Evolutionary conservation across 2,113 vertebrate genomes (phyloP).

Genomic region (Heliornis fulica): DNA sequence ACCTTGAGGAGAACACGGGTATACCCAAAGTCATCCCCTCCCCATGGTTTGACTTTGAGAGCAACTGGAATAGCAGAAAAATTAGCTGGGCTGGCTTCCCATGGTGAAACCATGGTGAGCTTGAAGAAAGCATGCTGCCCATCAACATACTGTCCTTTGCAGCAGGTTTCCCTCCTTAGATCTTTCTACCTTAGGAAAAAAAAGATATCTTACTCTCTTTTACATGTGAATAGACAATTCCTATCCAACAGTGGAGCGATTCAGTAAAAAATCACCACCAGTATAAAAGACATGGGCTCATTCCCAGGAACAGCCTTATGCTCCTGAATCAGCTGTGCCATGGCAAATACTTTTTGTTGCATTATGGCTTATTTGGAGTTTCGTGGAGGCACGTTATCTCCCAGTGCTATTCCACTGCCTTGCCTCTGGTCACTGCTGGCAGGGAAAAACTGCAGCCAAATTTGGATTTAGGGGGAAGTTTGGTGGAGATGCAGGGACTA

Average conservation of each 20-base stretch:
- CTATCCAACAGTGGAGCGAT: not conserved
- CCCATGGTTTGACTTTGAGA: not conserved
- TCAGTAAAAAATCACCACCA: not conserved
- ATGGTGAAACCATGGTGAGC: not conserved
- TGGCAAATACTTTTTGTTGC: not conserved
- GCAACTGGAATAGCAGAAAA: not conserved
- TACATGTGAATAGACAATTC: not conserved
- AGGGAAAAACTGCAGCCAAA: not conserved
- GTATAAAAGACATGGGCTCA: not conserved
- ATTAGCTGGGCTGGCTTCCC: not conserved
- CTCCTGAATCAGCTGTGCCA: not conserved
- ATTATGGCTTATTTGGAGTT: not conserved
- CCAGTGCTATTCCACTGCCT: not conserved
- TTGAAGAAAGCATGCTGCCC: not conserved
- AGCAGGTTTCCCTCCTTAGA: not conserved
- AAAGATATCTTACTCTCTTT: not conserved
- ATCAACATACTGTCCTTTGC: not conserved
- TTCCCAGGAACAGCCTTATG: not conserved
- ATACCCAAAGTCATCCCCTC: not conserved
- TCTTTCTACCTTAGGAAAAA: not conserved
- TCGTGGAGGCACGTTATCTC: not conserved
- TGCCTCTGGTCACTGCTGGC: not conserved
- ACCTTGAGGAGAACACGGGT: not conserved
- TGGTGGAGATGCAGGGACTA: not conserved
- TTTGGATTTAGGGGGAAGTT: not conserved